Percentiles rank a stretch among this genome's conserved stretches.
Evolutionary conservation across 2,888 invertebrate genomes (phyloP).

Genomic region (Ametastegia equiseti): DNA sequence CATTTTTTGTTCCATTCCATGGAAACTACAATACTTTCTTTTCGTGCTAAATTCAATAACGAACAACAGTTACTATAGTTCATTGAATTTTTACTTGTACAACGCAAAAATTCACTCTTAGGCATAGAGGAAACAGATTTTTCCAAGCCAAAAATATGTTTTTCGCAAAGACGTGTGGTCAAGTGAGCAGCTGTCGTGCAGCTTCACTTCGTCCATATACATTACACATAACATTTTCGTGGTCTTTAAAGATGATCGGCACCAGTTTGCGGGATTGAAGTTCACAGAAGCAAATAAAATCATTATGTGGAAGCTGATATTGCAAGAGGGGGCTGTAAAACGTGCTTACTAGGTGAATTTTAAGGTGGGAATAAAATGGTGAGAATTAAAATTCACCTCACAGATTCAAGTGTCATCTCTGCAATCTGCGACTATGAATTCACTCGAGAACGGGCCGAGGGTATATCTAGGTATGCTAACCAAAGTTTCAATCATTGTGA

Average conservation of each 20-base stretch:
- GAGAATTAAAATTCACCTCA: not conserved
- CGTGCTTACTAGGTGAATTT: conserved; percentile 8
- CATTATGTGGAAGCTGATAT: not conserved
- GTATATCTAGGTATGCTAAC: not conserved
- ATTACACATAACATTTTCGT: too few species aligned
- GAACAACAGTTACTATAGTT: not conserved
- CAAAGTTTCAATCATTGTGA: not conserved
- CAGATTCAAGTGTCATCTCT: not conserved
- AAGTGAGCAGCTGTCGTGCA: not conserved
- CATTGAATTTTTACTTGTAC: not conserved
- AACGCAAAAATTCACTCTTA: not conserved
- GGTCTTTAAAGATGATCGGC: not conserved
- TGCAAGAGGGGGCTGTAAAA: not conserved
- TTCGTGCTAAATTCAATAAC: not conserved
- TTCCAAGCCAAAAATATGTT: not conserved
- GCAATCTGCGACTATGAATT: conserved; percentile 19
- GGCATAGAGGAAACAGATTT: not conserved
- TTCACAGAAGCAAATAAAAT: conserved; percentile 26
- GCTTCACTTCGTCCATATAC: not conserved
- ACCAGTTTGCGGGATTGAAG: not conserved
- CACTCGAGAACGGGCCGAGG: not conserved
- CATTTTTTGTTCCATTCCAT: not conserved
- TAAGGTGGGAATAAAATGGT: not conserved
- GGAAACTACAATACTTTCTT: not conserved
- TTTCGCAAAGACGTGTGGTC: not conserved